Percentiles rank a stretch among this genome's conserved stretches.
Conservation (phyloP, 2,113 vertebrate genomes). For the Apteryx mantelli region DNA sequence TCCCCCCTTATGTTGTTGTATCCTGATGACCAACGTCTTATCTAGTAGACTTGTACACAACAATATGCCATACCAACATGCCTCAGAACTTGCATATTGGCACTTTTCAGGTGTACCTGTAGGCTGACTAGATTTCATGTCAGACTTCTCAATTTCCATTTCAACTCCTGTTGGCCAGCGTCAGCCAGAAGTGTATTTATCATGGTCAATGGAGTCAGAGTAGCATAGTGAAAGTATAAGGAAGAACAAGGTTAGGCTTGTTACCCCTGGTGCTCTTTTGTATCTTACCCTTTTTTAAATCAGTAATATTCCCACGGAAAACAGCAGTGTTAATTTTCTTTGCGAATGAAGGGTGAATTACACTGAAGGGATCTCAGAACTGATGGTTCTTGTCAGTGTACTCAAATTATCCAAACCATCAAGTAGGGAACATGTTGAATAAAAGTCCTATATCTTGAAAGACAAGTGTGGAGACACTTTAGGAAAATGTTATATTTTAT, state of each 20-base stretch:
- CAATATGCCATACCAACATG: not conserved
- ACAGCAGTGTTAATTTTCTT: not conserved
- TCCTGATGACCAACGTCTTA: not conserved
- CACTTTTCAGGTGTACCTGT: not conserved
- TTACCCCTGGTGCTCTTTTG: not conserved
- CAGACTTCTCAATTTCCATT: not conserved
- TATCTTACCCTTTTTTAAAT: not conserved
- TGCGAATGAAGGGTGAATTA: not conserved
- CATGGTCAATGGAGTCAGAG: not conserved
- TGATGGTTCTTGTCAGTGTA: not conserved
- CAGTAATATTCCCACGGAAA: not conserved
- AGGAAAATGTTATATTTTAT: not conserved
- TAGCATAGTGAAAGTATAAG: not conserved
- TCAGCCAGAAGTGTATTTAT: not conserved
- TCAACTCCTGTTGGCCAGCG: not conserved
- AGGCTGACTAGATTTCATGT: not conserved
- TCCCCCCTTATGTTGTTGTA: not conserved
- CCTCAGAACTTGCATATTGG: not conserved
- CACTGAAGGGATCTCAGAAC: not conserved
- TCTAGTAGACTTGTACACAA: not conserved
- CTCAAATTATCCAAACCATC: not conserved
- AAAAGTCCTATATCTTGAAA: not conserved
- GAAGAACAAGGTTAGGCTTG: not conserved
- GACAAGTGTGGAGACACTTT: not conserved
- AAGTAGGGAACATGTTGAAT: not conserved